Evolutionary conservation across 2,888 invertebrate genomes (phyloP).

Genomic region (Catocala sponsa): DNA sequence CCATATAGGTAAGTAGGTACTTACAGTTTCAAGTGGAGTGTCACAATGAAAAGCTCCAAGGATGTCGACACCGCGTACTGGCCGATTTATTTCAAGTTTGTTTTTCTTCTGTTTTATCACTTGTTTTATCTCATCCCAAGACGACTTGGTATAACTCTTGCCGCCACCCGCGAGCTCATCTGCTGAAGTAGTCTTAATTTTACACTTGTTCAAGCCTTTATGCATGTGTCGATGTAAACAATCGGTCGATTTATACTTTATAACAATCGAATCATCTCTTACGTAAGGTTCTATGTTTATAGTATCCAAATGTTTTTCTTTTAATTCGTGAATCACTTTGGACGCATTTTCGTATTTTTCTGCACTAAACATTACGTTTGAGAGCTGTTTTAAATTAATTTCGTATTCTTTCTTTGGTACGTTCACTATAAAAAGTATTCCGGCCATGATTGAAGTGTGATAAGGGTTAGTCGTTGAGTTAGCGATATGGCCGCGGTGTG

Average conservation of each 20-base stretch:
- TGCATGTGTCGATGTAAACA: slow-evolving; percentile 48
- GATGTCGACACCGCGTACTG: slow-evolving; percentile 63
- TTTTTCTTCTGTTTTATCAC: slow-evolving; percentile 59
- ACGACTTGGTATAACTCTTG: slow-evolving; percentile 52
- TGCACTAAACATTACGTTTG: slow-evolving; percentile 51
- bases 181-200: slow-evolving; percentile 59
- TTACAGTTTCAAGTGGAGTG: slow-evolving; percentile 72
- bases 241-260: slow-evolving; percentile 63
- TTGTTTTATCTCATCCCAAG: slow-evolving; percentile 70
- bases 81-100: slow-evolving; percentile 66
- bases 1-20: slow-evolving; percentile 32
- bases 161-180: slow-evolving; percentile 35
- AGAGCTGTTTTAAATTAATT: slow-evolving; percentile 57
- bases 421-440: slow-evolving; percentile 88
- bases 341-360: slow-evolving; percentile 55
- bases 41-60: slow-evolving; percentile 67
- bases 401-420: slow-evolving; percentile 87
- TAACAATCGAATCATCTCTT: slow-evolving; percentile 45
- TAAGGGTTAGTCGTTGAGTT: slow-evolving; percentile 15
- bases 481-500: slow-evolving; percentile 19
- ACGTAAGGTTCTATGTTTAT: slow-evolving; percentile 44
- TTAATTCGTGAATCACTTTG: slow-evolving; percentile 58
- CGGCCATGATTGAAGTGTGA: slow-evolving; percentile 73
- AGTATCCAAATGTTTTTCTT: slow-evolving; percentile 54
- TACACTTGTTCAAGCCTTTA: slow-evolving; percentile 56